A percentile compares a stretch with the other conserved stretches of the same genome.
Evolutionary conservation across 2,113 vertebrate species (phyloP).

Genomic region (Pterophyllum scalare): DNA sequence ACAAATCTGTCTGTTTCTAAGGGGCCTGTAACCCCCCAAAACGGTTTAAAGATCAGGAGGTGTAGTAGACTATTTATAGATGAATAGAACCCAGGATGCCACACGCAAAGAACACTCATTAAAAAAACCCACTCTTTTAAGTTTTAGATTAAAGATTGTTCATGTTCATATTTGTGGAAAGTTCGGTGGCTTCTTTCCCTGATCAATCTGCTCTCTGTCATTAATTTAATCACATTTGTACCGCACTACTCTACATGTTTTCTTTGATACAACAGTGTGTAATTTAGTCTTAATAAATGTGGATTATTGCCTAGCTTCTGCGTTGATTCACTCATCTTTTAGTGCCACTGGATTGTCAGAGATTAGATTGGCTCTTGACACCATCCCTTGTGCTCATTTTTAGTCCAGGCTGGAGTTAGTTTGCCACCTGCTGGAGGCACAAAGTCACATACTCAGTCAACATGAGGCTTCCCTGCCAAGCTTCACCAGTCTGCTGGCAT

Average conservation of each 20-base stretch:
- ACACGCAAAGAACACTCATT: neutral
- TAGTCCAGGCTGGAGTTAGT: constrained; percentile 48
- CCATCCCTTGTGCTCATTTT: neutral
- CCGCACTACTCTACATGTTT: neutral
- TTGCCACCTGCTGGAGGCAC: constrained; percentile 75
- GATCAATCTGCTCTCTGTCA: neutral
- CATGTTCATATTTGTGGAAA: neutral
- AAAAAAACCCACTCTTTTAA: neutral
- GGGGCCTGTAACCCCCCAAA: constrained; percentile 27
- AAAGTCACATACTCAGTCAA: constrained; percentile 9
- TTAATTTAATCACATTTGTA: constrained; percentile 2
- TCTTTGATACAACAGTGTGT: neutral
- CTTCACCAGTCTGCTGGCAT: neutral
- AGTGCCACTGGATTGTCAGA: neutral
- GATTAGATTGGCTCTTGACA: neutral
- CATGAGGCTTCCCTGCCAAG: constrained; percentile 1
- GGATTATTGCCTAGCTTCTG: neutral
- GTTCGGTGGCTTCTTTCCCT: neutral
- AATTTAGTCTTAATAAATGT: neutral
- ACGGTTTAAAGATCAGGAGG: constrained; percentile 10
- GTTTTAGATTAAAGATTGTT: neutral
- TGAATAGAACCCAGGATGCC: neutral
- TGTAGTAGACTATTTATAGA: constrained; percentile 2
- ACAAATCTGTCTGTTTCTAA: constrained; percentile 38
- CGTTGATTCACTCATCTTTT: neutral